Base-by-base conservation (phyloP, 1,140 invertebrate species). In the Batillaria attramentaria region DNA sequence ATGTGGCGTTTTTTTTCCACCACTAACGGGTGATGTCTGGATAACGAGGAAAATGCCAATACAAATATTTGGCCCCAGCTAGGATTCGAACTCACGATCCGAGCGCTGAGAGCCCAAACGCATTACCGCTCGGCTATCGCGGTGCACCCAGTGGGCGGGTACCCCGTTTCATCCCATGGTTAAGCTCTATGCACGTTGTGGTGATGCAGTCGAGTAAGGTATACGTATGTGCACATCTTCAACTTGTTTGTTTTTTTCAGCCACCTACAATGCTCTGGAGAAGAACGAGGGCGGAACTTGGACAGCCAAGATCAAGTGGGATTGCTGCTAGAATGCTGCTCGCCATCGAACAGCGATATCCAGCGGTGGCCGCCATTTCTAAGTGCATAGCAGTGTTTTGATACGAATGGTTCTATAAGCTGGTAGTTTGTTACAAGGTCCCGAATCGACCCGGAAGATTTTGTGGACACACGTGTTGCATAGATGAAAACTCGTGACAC, bases 231-330 rank as follows among this genome's bases (percentile, higher is more conserved):
- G 0, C 8, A 28, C 3, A 62, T 24, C 10, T 8, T 62, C 10
- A n/a, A n/a, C n/a, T n/a, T n/a, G n/a, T n/a, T 24, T 62, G 10
- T 24, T 62, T 2, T n/a, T 70, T 70, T 39, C 68, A 70, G 68
- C 39, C 37, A 20, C 68, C 35, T 70, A n/a, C 68, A 41, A 70
- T 42, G 68, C 18, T n/a, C 68, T 70, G 18, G 42, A 70, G 37
- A 39, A 70, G 68, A 70, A 70, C 31, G 3, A 39, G 4, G 37
- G 37, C 5, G 57, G 24, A 6, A 39, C 41, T n/a, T 70, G 68
- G 68, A 42, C 39, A 4, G 42, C 18, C 68, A 70, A 41, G 31
- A 41, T 70, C 37, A 70, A 70, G 41, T 70, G 68, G 68, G 41
- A 42, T n/a, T 70, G 68, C 68, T 70, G 68, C 39, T 68, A 37